Conservation (phyloP, 2,888 invertebrate species). For the Coronaproctus castanopsis region DNA sequence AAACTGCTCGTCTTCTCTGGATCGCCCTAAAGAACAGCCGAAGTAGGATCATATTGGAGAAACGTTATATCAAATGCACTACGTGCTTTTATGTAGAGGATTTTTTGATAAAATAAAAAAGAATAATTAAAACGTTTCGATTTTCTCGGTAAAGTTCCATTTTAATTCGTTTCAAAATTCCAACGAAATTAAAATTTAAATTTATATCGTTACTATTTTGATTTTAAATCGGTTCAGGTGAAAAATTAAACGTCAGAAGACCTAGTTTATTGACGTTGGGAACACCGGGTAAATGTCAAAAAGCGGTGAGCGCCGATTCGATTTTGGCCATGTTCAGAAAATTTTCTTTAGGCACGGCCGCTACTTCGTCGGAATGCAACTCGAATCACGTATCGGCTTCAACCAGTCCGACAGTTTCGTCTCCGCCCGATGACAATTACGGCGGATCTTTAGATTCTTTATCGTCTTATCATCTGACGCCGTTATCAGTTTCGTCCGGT, state of each 20-base stretch:
- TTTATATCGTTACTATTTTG: no score
- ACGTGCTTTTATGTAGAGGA: no score
- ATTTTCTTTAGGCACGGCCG: conserved; percentile 30
- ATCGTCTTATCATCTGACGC: conserved; percentile 21
- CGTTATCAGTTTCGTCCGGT: conserved; percentile 37
- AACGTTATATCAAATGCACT: no score
- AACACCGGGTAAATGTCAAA: conserved; percentile 12
- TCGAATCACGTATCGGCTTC: conserved; percentile 44
- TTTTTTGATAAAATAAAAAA: no score
- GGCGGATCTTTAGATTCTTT: conserved; percentile 37
- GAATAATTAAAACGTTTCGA: no score
- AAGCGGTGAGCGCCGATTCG: conserved; percentile 45
- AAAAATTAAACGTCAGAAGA: conserved; percentile 8
- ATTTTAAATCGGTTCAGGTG: no score
- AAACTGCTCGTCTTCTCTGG: no score
- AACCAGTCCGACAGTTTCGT: conserved; percentile 45
- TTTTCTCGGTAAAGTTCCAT: no score
- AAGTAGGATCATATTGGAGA: no score
- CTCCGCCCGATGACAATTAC: conserved; percentile 42
- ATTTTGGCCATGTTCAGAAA: conserved; percentile 58
- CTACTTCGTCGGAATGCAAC: conserved; percentile 25
- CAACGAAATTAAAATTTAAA: no score
- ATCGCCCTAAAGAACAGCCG: no score
- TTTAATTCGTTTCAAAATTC: no score
- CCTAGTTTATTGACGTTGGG: conserved; percentile 10